phyloP scores from a whole-genome alignment of 2,113 vertebrate genomes.

The Callorhinus ursinus region DNA sequence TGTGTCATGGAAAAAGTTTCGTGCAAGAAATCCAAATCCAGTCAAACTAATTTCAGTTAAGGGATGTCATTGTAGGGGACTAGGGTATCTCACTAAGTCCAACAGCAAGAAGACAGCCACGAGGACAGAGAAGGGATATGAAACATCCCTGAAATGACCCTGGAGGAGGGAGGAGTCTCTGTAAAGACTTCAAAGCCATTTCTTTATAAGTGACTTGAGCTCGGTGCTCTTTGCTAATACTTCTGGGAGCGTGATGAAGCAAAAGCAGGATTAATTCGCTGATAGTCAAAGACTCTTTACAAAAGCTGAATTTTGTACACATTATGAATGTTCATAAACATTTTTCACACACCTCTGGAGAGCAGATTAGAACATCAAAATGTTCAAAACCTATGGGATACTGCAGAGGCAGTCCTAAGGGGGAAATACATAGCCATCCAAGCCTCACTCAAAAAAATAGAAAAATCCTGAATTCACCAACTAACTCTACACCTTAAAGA shows the following conservation, averaged over 20 bases:
- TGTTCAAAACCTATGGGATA: background rate
- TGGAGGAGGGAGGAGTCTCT: background rate
- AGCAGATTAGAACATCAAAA: conserved; percentile 64
- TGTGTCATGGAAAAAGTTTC: background rate
- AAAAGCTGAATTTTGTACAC: conserved; percentile 8
- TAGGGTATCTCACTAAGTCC: background rate
- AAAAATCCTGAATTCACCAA: too few species aligned
- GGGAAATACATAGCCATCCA: too few species aligned
- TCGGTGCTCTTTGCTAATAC: background rate
- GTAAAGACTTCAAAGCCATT: background rate
- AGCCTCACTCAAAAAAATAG: too few species aligned
- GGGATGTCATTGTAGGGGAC: background rate
- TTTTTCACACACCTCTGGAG: conserved; percentile 50
- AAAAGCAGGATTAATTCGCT: background rate
- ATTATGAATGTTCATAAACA: background rate
- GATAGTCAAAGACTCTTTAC: background rate
- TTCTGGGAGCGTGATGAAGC: background rate
- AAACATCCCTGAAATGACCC: background rate
- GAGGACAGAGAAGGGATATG: background rate
- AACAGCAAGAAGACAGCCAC: background rate
- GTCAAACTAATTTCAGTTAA: background rate
- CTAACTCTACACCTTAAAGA: too few species aligned
- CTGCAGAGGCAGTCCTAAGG: too few species aligned
- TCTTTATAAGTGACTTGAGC: background rate
- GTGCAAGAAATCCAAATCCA: background rate